Conservation (phyloP, 2,113 vertebrate species). For the Puffinus mauretanicus region DNA sequence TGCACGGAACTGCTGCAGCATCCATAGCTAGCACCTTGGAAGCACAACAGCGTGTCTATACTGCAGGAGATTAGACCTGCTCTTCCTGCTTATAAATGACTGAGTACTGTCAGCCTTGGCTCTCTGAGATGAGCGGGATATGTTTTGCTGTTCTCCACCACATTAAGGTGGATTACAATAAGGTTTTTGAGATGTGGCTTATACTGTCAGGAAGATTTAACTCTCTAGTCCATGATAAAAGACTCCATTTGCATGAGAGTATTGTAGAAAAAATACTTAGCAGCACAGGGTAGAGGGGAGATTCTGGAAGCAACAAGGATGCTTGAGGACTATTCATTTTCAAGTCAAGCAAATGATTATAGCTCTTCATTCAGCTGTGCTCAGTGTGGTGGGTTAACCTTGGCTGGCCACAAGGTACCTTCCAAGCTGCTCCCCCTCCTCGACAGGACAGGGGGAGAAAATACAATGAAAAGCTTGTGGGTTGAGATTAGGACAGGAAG, state of each 20-base stretch:
- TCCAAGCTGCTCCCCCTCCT: neutral
- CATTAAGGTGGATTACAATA: neutral
- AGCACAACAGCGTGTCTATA: neutral
- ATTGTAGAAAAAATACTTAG: neutral
- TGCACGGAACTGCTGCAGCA: neutral
- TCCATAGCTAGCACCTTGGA: neutral
- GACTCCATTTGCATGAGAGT: neutral
- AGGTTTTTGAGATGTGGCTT: neutral
- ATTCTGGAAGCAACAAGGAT: neutral
- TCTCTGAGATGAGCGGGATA: neutral
- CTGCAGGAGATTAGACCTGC: neutral
- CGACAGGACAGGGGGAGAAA: neutral
- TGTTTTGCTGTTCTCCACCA: neutral
- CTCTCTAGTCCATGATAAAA: neutral
- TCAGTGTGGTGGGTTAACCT: neutral
- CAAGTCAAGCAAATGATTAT: neutral
- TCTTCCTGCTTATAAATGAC: neutral
- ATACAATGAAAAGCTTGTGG: neutral
- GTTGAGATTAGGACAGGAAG: neutral
- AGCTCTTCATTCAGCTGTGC: neutral
- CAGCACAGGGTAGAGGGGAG: neutral
- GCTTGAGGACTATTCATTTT: neutral
- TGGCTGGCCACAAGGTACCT: neutral
- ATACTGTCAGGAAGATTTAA: neutral
- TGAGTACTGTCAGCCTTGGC: neutral